Evolutionary conservation across 92 coral and sea anemone species (phyloP).

Genomic region (Phenganax stokvisi): DNA sequence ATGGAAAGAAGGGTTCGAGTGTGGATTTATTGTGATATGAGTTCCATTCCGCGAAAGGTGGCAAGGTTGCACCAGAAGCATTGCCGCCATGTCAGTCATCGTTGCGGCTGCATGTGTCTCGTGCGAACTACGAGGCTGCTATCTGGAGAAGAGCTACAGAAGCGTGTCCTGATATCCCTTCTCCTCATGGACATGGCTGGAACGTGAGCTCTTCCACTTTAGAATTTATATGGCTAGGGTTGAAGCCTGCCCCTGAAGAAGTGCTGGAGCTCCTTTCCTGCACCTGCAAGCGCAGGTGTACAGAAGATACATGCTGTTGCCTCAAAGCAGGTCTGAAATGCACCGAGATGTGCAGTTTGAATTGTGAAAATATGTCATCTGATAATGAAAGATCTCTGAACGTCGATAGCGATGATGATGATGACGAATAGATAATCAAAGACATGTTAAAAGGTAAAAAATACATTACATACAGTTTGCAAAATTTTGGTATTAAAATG

Average conservation of each 20-base stretch:
- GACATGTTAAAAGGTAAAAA: not conserved
- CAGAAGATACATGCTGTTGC: conserved; percentile 49
- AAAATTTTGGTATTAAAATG: not conserved
- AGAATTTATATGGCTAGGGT: conserved; percentile 55
- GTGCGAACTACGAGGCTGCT: too few relatives aligned
- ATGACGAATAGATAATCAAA: conserved; percentile 16
- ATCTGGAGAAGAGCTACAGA: too few relatives aligned
- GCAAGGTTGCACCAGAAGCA: conserved; percentile 1
- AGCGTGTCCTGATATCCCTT: too few relatives aligned
- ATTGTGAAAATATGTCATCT: conserved; percentile 3
- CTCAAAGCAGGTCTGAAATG: conserved; percentile 53
- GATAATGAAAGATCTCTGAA: not conserved
- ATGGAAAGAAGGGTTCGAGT: not conserved
- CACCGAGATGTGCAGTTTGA: conserved; percentile 48
- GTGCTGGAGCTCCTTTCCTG: conserved; percentile 50
- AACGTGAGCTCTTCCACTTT: conserved; percentile 22
- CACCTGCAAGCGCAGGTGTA: conserved; percentile 44
- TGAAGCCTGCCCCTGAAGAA: conserved; percentile 60
- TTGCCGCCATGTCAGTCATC: too few relatives aligned
- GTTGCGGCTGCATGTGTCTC: too few relatives aligned
- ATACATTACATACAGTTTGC: too few relatives aligned
- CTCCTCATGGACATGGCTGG: conserved; percentile 50
- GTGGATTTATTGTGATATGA: not conserved
- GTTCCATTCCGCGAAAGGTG: not conserved
- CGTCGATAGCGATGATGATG: conserved; percentile 38